Percentiles rank a stretch among this genome's conserved stretches.
Conservation (phyloP, 2,888 invertebrate genomes). For the Melanophora roralis region DNA sequence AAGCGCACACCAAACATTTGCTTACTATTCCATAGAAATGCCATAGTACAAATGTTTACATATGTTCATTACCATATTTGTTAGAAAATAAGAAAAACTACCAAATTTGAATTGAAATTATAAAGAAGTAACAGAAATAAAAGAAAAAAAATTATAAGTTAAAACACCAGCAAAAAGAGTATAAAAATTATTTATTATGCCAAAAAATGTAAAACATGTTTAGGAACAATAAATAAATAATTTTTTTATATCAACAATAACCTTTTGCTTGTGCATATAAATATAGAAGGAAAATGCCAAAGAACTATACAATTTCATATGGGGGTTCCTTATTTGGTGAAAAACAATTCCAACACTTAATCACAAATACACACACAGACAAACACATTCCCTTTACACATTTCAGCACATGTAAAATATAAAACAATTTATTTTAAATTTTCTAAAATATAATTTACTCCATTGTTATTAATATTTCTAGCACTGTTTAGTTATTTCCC, state of each 20-base stretch:
- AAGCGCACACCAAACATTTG: not conserved
- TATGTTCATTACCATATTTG: slow-evolving; percentile 56
- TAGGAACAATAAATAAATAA: not conserved
- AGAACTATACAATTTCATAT: not conserved
- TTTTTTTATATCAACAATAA: not conserved
- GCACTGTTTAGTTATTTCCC: slow-evolving; percentile 44
- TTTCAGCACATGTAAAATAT: not conserved
- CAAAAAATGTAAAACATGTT: slow-evolving; percentile 33
- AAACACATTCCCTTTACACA: not conserved
- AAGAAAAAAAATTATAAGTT: slow-evolving; percentile 7
- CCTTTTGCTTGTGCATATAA: not conserved
- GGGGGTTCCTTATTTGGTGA: not conserved
- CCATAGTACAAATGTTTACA: slow-evolving; percentile 59
- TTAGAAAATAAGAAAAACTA: not conserved
- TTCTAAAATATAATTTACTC: not conserved
- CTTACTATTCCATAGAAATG: slow-evolving; percentile 42
- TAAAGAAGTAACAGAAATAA: not conserved
- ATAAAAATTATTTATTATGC: slow-evolving; percentile 32
- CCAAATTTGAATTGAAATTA: not conserved
- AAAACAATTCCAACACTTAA: not conserved
- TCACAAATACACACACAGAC: too few species aligned
- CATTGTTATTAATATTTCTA: slow-evolving; percentile 34
- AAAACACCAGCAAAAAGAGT: not conserved
- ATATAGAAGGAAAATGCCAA: not conserved
- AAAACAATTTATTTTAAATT: not conserved